phyloP scores from a whole-genome alignment of 2,888 invertebrate genomes.

The Drosophila nigricruria region DNA sequence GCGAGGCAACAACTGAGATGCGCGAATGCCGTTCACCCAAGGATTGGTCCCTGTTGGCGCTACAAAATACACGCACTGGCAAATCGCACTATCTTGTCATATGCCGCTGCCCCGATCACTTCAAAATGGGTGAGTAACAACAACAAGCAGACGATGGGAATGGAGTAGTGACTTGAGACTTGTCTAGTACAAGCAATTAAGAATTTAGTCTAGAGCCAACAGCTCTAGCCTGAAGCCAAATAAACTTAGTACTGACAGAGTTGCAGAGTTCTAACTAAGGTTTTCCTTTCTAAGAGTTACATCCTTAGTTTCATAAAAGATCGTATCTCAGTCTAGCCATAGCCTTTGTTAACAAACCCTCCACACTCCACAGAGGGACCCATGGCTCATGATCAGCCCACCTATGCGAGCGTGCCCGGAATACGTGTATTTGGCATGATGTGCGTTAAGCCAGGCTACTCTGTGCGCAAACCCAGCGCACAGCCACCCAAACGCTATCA shows the following conservation, averaged over 20 bases:
- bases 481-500: constrained; percentile 85
- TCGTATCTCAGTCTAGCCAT: too few species aligned
- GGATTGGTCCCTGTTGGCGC: constrained; percentile 95
- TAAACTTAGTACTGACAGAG: not conserved
- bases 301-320: too few species aligned
- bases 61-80: constrained; percentile 96
- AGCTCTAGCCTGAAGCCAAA: not conserved
- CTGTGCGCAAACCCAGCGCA: constrained; percentile 83
- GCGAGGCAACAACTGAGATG: constrained; percentile 96
- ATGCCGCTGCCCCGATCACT: constrained; percentile 94
- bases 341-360: not conserved
- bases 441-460: constrained; percentile 89
- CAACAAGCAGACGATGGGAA: not conserved
- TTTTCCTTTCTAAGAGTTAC: not conserved
- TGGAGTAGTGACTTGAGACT: not conserved
- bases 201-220: not conserved
- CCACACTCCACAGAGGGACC: constrained; percentile 91
- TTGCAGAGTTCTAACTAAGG: not conserved
- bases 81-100: constrained; percentile 97
- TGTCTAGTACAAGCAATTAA: not conserved
- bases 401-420: constrained; percentile 96
- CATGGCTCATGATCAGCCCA: constrained; percentile 96
- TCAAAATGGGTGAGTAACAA: constrained; percentile 90
- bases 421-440: constrained; percentile 98
- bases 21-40: constrained; percentile 94